Evolutionary conservation across 2,888 invertebrate genomes (phyloP).

Genomic region (Diloba caeruleocephala): DNA sequence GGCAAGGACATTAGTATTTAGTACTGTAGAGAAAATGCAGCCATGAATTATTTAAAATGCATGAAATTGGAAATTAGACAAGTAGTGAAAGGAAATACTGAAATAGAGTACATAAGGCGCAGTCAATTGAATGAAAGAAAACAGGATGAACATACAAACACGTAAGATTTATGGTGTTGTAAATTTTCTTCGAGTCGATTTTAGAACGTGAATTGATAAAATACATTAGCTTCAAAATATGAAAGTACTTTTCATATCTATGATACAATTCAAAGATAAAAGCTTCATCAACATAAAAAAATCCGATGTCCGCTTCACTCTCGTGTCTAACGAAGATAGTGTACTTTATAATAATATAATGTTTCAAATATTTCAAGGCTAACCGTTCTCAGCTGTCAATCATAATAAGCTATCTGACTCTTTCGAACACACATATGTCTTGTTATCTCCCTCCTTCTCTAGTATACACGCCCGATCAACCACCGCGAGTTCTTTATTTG

Average conservation of each 20-base stretch:
- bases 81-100: background rate
- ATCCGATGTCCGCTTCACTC: slow-evolving; percentile 76
- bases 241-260: slow-evolving; percentile 41
- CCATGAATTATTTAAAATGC: background rate
- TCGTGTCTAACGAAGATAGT: slow-evolving; percentile 82
- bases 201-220: slow-evolving; percentile 38
- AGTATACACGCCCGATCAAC: slow-evolving; percentile 79
- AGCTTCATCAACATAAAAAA: slow-evolving; percentile 50
- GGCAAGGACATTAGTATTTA: slow-evolving; percentile 65
- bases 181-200: slow-evolving; percentile 38
- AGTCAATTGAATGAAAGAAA: slow-evolving; percentile 12
- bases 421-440: slow-evolving; percentile 71
- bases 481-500: slow-evolving; percentile 86
- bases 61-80: background rate
- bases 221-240: slow-evolving; percentile 44
- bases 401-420: slow-evolving; percentile 87
- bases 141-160: slow-evolving; percentile 12
- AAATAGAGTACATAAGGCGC: slow-evolving; percentile 2
- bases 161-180: slow-evolving; percentile 30
- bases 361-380: slow-evolving; percentile 90
- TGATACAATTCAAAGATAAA: slow-evolving; percentile 42
- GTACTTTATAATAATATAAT: slow-evolving; percentile 89
- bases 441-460: slow-evolving; percentile 70
- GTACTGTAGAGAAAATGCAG: background rate
- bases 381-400: slow-evolving; percentile 90